These are phyloP conservation scores for Eulacestoma nigropectus DNA, from an alignment of 2,113 vertebrate species.

Conservation along the genomic window DNA sequence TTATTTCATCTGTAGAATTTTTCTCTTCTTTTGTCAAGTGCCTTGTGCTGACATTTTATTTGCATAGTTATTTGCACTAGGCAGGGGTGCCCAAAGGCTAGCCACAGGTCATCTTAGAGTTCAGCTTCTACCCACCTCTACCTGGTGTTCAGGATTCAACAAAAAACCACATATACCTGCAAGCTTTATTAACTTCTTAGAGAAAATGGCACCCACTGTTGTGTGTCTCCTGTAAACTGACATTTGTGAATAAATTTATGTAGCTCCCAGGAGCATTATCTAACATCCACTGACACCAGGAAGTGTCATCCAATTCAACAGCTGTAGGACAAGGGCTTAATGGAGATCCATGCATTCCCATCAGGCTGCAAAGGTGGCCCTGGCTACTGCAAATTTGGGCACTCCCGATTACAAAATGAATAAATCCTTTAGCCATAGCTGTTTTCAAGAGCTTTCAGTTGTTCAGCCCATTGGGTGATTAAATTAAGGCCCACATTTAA, in stretches of 20 bases:
- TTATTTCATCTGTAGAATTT: constrained; percentile 19
- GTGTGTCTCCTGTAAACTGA: not conserved
- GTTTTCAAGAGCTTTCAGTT: constrained; percentile 1
- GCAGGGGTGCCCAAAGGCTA: constrained; percentile 49
- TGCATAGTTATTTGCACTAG: not conserved
- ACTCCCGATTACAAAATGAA: not conserved
- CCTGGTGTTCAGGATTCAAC: not conserved
- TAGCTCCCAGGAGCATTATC: not conserved
- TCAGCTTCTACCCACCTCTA: not conserved
- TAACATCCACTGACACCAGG: not conserved
- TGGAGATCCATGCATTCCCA: not conserved
- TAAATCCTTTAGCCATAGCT: not conserved
- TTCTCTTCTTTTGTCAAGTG: constrained; percentile 36
- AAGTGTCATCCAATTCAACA: not conserved
- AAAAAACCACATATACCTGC: not conserved
- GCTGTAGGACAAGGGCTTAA: not conserved
- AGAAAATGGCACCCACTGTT: not conserved
- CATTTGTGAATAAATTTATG: not conserved
- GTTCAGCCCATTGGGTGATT: not conserved
- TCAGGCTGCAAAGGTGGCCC: not conserved
- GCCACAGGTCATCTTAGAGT: not conserved
- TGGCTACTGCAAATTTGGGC: constrained; percentile 52
- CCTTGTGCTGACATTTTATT: not conserved
- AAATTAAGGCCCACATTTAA: not conserved
- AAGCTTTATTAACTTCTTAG: not conserved